Base-by-base conservation (phyloP, 2,888 invertebrate genomes). In the Caenorhabditis becei region DNA sequence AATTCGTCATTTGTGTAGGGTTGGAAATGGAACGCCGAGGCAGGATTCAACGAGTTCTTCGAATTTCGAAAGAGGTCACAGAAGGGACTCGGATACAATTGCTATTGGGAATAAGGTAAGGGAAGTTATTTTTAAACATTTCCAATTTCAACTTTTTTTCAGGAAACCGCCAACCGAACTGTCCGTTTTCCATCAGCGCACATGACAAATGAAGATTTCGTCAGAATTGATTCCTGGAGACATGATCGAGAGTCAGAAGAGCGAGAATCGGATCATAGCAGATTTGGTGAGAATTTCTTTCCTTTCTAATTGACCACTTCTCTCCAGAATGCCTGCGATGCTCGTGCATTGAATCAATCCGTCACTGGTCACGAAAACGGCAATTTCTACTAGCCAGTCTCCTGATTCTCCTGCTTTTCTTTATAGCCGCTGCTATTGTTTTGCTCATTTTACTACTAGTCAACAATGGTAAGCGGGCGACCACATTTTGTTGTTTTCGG, bases 111-210 rank as follows among this genome's bases (percentile, higher is more conserved):
- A 74, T 74, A 47, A 61, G 61, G 78, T 72, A 0, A 20, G 70
- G n/a, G n/a, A 44, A 16, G 23, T n/a, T 49, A 20, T 18, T 8
- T 18, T 18, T 49, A n/a, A 54, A 26, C 54, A 49, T 16, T 18
- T 35, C 23, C 32, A 65, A 63, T 32, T 20, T 35, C 11, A 20
- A 0, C 28, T 37, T 56, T 56, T 26, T 49, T 59, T 11, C n/a
- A 74, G 66, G 66, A 72, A 66, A 67, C 71, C 1, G 78, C 78
- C 0, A 54, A 32, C 20, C 47, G 65, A 61, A 75, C 80, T 16
- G 80, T 80, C 11, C 49, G 80, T n/a, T 80, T 80, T 20, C 80
- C 80, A 8, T 70, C 74, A 0, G 69, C 80, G 0, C 69, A 80
- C 26, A 26, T 80, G 28, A 62, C 66, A 11, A 80, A 80, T 44